Conservation (phyloP, 2,797 vertebrate species). For the Gambusia yucatana region DNA sequence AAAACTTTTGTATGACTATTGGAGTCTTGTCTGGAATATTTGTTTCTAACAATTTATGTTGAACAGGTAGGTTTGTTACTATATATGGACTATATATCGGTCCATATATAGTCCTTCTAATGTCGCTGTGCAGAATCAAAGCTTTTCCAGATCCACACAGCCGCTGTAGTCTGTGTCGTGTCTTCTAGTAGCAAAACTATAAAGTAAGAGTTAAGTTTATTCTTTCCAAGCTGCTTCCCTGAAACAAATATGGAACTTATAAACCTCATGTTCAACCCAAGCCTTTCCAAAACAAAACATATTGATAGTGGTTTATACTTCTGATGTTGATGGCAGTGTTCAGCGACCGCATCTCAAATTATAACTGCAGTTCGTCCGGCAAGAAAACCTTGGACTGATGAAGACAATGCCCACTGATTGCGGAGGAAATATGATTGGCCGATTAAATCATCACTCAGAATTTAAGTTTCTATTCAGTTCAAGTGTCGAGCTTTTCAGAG, state of each 20-base stretch:
- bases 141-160: background rate
- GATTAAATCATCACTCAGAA: background rate
- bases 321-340: background rate
- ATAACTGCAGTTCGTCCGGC: background rate
- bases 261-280: background rate
- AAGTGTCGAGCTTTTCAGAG: background rate
- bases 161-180: background rate
- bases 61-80: background rate
- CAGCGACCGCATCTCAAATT: background rate
- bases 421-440: background rate
- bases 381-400: background rate
- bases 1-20: background rate
- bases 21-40: no score
- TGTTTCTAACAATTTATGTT: background rate
- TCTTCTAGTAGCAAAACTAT: background rate
- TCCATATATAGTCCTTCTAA: background rate
- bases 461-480: background rate
- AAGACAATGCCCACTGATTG: background rate
- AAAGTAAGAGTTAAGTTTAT: background rate
- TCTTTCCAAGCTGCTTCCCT: background rate
- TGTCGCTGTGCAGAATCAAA: background rate
- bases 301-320: background rate
- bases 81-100: no score
- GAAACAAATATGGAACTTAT: background rate
- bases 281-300: background rate